phyloP scores from a whole-genome alignment of 2,888 invertebrate species.

The Endotricha flammealis region DNA sequence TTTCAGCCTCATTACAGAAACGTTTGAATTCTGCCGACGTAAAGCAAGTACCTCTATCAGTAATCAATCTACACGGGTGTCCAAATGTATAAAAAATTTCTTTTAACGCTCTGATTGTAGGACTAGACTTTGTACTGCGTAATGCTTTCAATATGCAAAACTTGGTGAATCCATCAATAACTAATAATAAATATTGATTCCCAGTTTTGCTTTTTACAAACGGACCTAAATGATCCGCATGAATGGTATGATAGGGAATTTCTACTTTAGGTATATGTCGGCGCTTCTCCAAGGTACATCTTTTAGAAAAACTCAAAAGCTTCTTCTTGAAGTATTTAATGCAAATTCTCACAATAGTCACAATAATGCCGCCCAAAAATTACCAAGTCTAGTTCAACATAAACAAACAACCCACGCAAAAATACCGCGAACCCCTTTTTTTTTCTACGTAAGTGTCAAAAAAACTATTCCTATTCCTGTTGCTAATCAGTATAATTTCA shows the following conservation, averaged over 20 bases:
- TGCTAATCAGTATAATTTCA: too few species aligned
- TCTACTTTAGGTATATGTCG: constrained; percentile 13
- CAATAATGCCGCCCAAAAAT: too few species aligned
- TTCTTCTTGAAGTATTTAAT: too few species aligned
- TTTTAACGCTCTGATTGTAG: constrained; percentile 12
- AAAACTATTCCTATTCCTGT: too few species aligned
- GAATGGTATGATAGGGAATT: constrained; percentile 16
- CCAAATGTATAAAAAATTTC: constrained; percentile 5
- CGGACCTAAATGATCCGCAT: constrained; percentile 16
- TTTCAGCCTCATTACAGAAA: not conserved
- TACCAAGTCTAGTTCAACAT: too few species aligned
- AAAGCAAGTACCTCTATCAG: not conserved
- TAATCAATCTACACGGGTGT: not conserved
- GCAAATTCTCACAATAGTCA: too few species aligned
- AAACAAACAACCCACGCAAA: too few species aligned
- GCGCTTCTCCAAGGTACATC: too few species aligned
- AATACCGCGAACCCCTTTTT: too few species aligned
- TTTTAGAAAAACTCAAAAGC: too few species aligned
- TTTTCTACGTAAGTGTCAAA: too few species aligned
- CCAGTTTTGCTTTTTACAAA: constrained; percentile 14
- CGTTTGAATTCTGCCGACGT: too few species aligned
- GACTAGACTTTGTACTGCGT: constrained; percentile 13
- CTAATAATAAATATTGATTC: constrained; percentile 16
- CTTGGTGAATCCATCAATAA: constrained; percentile 15
- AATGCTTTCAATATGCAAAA: constrained; percentile 15